Base-by-base conservation (phyloP, 2,113 vertebrate genomes). In the Podarcis cretensis region DNA sequence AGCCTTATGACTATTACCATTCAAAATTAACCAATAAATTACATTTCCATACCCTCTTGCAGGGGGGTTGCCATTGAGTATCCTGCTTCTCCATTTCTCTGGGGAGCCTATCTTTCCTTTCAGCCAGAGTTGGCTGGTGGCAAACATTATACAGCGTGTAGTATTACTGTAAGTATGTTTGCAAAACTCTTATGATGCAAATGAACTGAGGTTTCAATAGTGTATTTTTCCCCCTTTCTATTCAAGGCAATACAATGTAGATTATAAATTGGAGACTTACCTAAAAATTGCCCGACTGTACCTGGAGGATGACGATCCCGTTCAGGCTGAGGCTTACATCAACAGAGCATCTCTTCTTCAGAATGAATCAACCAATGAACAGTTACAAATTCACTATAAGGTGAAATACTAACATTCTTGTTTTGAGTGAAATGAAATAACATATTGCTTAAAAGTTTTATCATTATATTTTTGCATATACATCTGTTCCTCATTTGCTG, bases 311-410 rank as follows among this genome's bases (percentile, higher is more conserved):
- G 99, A 99, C 71, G 99, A 99, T 91, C 98, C 99, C 0, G 99
- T 99, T 78, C 99, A 99, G 94, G 99, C 99, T 1, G 99, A 99
- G 93, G 99, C 99, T 21, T 99, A 99, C 91, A 99, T 99, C 95
- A 99, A 99, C 94, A 97, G 98, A 92, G 99, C 99, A 37, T 99
- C 99, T 1, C 92, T 99, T 91, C 98, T 99, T 87, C 99, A 99
- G 96, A 99, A 99, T 59, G 99, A 99, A 90, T 99, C 99, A 69
- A 99, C 99, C 68, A 99, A 99, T 18, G 99, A 99, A 87, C 99
- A 99, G 93, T 96, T 99, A 89, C 99, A 99, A 96, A 99, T 99
- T 91, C 99, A 99, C 93, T 99, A 99, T 92, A 99, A 99, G 98
- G 99, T 97, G 77, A 90, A 30, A 74, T 88, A 84, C 85, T 88